phyloP scores from a whole-genome alignment of 2,113 vertebrate genomes.

The Solenodon paradoxus region DNA sequence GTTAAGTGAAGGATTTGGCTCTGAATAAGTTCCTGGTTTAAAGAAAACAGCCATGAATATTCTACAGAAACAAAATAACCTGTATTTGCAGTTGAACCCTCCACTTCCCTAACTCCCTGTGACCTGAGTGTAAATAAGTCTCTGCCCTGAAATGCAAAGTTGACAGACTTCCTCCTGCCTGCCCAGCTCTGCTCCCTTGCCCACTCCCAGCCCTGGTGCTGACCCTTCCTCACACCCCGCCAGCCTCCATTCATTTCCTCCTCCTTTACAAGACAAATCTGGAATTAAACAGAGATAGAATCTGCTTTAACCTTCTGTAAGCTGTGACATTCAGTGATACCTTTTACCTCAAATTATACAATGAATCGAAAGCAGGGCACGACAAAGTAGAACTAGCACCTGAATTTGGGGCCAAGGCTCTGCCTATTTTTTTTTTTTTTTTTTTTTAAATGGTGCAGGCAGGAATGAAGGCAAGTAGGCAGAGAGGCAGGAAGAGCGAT shows the following conservation, averaged over 20 bases:
- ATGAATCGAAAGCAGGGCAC: background rate
- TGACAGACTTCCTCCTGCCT: background rate
- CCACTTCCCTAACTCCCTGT: background rate
- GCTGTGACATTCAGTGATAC: background rate
- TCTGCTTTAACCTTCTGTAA: background rate
- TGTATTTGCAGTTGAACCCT: background rate
- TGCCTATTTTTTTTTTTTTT: too few relatives aligned
- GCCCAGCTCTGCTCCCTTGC: background rate
- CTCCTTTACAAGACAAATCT: background rate
- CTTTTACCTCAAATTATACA: background rate
- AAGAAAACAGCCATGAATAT: constrained; percentile 9
- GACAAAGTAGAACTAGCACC: background rate
- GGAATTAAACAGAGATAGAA: background rate
- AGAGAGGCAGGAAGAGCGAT: too few relatives aligned
- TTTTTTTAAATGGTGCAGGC: too few relatives aligned
- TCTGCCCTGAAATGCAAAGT: background rate
- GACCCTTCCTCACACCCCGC: background rate
- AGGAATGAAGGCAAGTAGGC: too few relatives aligned
- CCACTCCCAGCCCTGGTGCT: background rate
- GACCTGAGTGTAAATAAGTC: constrained; percentile 2
- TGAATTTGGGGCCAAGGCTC: background rate
- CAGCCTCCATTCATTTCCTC: background rate
- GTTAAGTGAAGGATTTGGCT: background rate
- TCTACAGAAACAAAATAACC: constrained; percentile 25
- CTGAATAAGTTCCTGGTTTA: constrained; percentile 25